A percentile compares a stretch with the other conserved stretches of the same genome.
Conservation (phyloP, 2,113 vertebrate species). For the Emberiza fucata region DNA sequence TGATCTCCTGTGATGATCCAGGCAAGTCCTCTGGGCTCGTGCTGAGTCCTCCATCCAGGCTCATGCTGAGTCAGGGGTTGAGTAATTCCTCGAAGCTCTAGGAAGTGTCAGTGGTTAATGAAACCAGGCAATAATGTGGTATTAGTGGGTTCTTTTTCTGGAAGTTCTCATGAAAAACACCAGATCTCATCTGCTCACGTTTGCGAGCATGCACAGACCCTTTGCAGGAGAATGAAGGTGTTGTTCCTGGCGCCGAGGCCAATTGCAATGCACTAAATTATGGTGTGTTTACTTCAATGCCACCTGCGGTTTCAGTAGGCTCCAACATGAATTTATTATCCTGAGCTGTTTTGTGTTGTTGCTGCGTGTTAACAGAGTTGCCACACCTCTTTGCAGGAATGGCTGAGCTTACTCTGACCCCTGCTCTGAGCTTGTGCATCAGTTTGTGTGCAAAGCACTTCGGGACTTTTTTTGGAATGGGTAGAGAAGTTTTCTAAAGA, state of each 20-base stretch:
- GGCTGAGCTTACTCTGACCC: constrained; percentile 42
- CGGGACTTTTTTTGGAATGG: constrained; percentile 5
- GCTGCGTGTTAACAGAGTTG: neutral
- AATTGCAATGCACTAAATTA: neutral
- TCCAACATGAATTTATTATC: constrained; percentile 14
- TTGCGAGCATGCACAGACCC: neutral
- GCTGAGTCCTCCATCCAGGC: neutral
- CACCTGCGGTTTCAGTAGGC: neutral
- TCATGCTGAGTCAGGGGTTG: neutral
- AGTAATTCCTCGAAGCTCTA: constrained; percentile 32
- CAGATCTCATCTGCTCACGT: neutral
- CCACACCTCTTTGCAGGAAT: neutral
- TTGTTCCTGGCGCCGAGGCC: neutral
- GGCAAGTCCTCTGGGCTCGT: neutral
- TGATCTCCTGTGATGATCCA: neutral
- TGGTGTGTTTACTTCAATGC: constrained; percentile 11
- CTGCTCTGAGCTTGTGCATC: neutral
- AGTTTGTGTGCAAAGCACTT: constrained; percentile 6
- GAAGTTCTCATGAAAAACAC: neutral
- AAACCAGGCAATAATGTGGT: neutral
- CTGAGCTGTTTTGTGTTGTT: neutral
- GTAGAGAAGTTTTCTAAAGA: constrained; percentile 5
- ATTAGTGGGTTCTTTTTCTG: constrained; percentile 26
- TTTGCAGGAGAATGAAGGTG: neutral
- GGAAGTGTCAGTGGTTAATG: neutral